These are phyloP conservation scores for Pelusios castaneus DNA, from an alignment of 2,113 vertebrate species.

Conservation along the genomic window DNA sequence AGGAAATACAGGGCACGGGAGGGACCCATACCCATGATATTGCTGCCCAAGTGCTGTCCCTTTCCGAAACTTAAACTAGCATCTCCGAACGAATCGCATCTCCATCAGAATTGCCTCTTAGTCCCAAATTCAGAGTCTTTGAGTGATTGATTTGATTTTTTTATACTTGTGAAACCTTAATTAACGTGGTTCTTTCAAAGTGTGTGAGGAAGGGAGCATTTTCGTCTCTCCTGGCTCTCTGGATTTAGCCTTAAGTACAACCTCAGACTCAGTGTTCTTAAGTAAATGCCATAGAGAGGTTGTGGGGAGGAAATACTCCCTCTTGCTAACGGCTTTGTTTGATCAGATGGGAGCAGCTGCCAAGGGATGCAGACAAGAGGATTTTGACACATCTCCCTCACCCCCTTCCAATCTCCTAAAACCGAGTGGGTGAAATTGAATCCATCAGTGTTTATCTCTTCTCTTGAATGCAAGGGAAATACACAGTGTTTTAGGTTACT, in stretches of 20 bases:
- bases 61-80: neutral
- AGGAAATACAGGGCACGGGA: slow-evolving; percentile 34
- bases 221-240: too few relatives aligned
- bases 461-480: neutral
- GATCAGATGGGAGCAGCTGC: neutral
- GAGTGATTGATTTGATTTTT: neutral
- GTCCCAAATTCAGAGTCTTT: neutral
- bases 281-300: neutral
- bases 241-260: neutral
- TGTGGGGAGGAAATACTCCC: fast-evolving
- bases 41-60: neutral
- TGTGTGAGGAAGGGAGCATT: neutral
- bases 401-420: neutral
- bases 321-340: fast-evolving
- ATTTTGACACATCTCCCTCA: neutral
- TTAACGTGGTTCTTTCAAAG: neutral
- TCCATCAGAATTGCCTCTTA: neutral
- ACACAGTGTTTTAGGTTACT: fast-evolving
- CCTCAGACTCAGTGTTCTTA: neutral
- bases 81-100: neutral
- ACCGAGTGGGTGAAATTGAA: fast-evolving
- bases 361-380: neutral
- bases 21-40: neutral
- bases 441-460: neutral
- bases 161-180: neutral